Base-by-base conservation (phyloP, 2,797 vertebrate genomes). In the Phoebastria nigripes region DNA sequence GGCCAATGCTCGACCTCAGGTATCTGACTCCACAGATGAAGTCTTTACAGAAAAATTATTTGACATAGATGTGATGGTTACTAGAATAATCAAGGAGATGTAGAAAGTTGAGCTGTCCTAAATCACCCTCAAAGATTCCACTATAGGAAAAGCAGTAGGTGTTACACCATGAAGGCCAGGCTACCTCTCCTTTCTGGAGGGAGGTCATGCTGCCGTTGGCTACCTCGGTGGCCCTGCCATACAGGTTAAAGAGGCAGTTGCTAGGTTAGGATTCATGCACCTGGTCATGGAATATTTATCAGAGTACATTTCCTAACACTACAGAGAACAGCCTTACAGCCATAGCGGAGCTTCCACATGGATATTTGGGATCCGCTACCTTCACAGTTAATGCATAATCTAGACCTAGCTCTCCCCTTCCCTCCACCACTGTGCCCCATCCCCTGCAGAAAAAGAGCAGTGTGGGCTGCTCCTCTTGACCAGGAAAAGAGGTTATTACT, bases 1-100 rank as follows among this genome's bases (percentile, higher is more conserved):
- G 59, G 99, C 99, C 89, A 99, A 99, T 71, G 99, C 99, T 25
- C 98, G 99, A 70, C 99, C 99, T 39, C 99, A 99, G 99, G 99
- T 99, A 98, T 90, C 31, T 76, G 37, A 73, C 47, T 83, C n/a
- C 54, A 78, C 25, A 44, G 35, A 61, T 55, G 4, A 93, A 80
- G 52, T 51, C 56, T 73, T 74, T 31, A 65, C 26, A 49, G 79
- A 46, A 92, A 77, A 91, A 56, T 17, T 44, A 22, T 16, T 91
- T 92, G 42, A 83, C 22, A 9, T 21, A 62, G n/a, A 41, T 77
- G 21, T 59, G 67, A 47, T 82, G 15, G 52, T 41, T 84, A 77
- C 15, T 25, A 49, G 55, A 93, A 56, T 67, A 81, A 42, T 61
- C 24, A 62, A 63, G 39, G 33, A 87, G 39, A 33, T 71, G 20